Conservation (phyloP, 2,888 invertebrate genomes). For the Autographa gamma region DNA sequence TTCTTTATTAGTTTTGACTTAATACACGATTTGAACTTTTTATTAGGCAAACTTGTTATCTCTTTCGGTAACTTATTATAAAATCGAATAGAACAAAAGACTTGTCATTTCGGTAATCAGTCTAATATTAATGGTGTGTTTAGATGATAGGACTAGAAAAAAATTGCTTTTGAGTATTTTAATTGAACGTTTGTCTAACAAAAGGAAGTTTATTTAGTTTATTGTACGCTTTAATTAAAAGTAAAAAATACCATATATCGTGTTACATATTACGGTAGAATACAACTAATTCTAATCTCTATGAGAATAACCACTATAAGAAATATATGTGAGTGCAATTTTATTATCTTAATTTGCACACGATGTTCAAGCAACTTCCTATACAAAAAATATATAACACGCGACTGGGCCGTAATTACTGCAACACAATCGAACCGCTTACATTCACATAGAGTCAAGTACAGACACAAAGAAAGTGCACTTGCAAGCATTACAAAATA, state of each 20-base stretch:
- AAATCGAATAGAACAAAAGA: too few species aligned
- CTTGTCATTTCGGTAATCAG: slow-evolving; percentile 28
- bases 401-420: slow-evolving; percentile 8
- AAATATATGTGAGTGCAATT: slow-evolving; percentile 1
- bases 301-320: not conserved
- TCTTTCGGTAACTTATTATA: too few species aligned
- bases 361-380: not conserved
- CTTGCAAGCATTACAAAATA: slow-evolving; percentile 36
- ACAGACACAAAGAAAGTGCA: slow-evolving; percentile 40
- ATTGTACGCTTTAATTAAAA: too few species aligned
- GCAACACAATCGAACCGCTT: slow-evolving; percentile 6
- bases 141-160: slow-evolving; percentile 25
- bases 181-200: slow-evolving; percentile 32
- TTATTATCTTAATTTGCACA: not conserved
- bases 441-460: slow-evolving; percentile 19
- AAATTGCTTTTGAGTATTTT: slow-evolving; percentile 13
- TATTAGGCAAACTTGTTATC: too few species aligned
- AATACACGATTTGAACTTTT: too few species aligned
- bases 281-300: not conserved
- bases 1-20: too few species aligned
- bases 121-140: slow-evolving; percentile 32
- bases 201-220: not conserved
- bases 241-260: too few species aligned
- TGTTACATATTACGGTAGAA: not conserved
- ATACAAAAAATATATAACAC: not conserved